Evolutionary conservation across 2,113 vertebrate species (phyloP), one percentile per base, ranked within the genome.

Genomic region (Falco punctatus): DNA sequence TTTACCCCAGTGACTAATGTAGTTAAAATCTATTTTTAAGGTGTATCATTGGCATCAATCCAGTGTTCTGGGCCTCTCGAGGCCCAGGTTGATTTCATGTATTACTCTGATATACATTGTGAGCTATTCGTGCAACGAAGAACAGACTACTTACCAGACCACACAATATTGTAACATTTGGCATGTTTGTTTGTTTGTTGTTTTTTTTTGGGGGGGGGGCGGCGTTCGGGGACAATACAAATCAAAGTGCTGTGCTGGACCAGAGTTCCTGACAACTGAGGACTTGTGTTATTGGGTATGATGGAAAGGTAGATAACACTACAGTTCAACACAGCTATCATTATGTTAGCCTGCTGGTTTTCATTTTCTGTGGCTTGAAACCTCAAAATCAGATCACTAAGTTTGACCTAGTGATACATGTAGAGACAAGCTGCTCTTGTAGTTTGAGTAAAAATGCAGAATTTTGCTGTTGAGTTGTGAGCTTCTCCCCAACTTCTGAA

Each of bases 171-270:
- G 24, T 46, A n/a, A 10, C 21, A 11, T 20, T 72, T 55, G n/a
- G 10, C 72, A 2, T 64, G 24, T 46, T 61, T 30, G 27, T 73
- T 58, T 33, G 1, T 35, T 35, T 35, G 35, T 35, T 35, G 35
- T 35, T 35, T 35, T 7, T 35, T 32, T 73, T 58, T 30, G 1
- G 0, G 13, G 10, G 6, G 33, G 11, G 26, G 26, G 2, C 48
- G 32, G 26, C 38, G 38, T 38, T 38, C 38, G 9, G 21, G 21
- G 22, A 27, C 38, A 48, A 6, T 4, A 48, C 4, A 46, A 42
- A 66, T 5, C 9, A 33, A 32, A 81, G 18, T 7, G 11, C 52
- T 0, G 0, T 40, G 30, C 46, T 80, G 48, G 46, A 28, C 15
- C 2, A 9, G 46, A 61, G 23, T 12, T 78, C 30, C 2, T 6